These are phyloP conservation scores for Trichogramma pretiosum DNA, from an alignment of 1,140 invertebrate species.

Conservation along the genomic window DNA sequence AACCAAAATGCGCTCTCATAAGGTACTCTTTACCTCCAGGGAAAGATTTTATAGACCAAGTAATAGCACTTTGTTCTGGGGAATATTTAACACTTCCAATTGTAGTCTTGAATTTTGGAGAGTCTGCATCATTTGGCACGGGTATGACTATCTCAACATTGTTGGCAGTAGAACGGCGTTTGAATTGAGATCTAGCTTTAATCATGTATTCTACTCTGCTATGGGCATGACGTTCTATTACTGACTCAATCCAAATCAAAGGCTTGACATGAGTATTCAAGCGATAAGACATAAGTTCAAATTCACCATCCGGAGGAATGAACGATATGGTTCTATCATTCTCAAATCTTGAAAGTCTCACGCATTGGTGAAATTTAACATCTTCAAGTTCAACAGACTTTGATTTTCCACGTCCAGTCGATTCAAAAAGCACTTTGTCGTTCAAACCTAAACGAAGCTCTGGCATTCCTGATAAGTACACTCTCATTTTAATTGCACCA, in stretches of 20 bases:
- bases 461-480: conserved; percentile 99
- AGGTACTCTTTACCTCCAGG: conserved; percentile 98
- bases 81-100: conserved; percentile 97
- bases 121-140: conserved; percentile 95
- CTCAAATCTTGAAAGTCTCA: conserved; percentile 93
- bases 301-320: conserved; percentile 98
- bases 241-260: conserved; percentile 98
- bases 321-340: conserved; percentile 98
- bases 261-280: conserved; percentile 97
- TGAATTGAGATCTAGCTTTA: conserved; percentile 98
- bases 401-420: conserved; percentile 93
- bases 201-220: conserved; percentile 99
- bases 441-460: conserved; percentile 96
- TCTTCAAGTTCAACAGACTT: conserved; percentile 99
- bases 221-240: conserved; percentile 97
- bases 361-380: conserved; percentile 99
- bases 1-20: conserved; percentile 98
- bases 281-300: conserved; percentile 99
- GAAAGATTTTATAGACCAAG: conserved; percentile 99
- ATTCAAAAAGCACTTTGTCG: conserved; percentile 98
- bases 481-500: conserved; percentile 98
- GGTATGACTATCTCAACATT: conserved; percentile 99
- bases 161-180: conserved; percentile 94
- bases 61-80: conserved; percentile 94
- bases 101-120: conserved; percentile 97